phyloP scores from a whole-genome alignment of 2,888 invertebrate genomes.

The Heliconius ismenius region DNA sequence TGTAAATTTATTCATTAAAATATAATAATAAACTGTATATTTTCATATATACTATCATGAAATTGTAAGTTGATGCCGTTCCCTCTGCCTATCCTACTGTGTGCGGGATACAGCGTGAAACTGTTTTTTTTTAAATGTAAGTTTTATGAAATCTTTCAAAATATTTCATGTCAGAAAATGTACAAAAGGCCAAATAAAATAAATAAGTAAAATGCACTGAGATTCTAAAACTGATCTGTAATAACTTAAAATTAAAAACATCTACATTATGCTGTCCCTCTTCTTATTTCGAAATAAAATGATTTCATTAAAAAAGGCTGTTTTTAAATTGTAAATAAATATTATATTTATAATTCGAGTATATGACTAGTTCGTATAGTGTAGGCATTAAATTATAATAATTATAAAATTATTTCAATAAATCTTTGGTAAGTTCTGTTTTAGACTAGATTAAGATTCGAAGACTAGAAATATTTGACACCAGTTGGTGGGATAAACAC shows the following conservation, averaged over 20 bases:
- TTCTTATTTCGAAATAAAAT: constrained; percentile 21
- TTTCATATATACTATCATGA: too few species aligned
- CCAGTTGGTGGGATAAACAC: constrained; percentile 15
- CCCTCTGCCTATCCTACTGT: too few species aligned
- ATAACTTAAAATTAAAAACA: constrained; percentile 52
- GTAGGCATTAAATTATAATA: constrained; percentile 45
- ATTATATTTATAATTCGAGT: constrained; percentile 42
- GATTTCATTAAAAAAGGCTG: constrained; percentile 31
- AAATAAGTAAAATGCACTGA: constrained; percentile 56
- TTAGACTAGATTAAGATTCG: constrained; percentile 44
- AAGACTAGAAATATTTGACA: constrained; percentile 55
- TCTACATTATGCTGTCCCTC: constrained; percentile 60
- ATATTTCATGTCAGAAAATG: constrained; percentile 42
- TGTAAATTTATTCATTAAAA: too few species aligned
- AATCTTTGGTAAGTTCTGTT: constrained; percentile 60
- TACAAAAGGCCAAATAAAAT: constrained; percentile 43
- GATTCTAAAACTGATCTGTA: constrained; percentile 67
- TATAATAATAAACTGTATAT: too few species aligned
- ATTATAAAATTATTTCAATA: constrained; percentile 39
- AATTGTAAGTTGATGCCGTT: neutral
- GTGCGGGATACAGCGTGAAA: too few species aligned
- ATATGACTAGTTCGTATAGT: constrained; percentile 72
- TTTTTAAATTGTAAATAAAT: constrained; percentile 31
- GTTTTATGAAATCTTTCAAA: neutral
- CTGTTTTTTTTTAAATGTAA: neutral